Evolutionary conservation across 1,140 invertebrate genomes (phyloP).

Genomic region (Tribolium madens): DNA sequence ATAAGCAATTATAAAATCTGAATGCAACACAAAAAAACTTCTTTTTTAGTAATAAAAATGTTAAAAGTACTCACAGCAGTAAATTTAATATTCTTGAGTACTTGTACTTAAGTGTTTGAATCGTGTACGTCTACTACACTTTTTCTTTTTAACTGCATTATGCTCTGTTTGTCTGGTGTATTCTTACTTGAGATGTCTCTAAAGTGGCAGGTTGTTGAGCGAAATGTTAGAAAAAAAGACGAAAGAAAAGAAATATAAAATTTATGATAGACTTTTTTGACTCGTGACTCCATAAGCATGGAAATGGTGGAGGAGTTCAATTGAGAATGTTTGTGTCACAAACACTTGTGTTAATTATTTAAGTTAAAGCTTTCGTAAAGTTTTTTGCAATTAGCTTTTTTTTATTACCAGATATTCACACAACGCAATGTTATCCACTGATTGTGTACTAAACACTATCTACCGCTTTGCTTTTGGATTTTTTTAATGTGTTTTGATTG

Average conservation of each 20-base stretch:
- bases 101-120: background rate
- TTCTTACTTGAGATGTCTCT: background rate
- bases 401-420: background rate
- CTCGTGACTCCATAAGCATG: background rate
- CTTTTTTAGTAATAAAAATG: no score
- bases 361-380: background rate
- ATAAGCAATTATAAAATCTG: no score
- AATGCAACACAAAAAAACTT: no score
- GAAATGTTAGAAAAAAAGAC: background rate
- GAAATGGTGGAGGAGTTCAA: background rate
- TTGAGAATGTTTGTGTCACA: slow-evolving; percentile 12
- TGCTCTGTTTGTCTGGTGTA: background rate
- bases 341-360: slow-evolving; percentile 28
- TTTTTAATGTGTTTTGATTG: no score
- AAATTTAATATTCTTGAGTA: background rate
- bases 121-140: background rate
- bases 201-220: slow-evolving; percentile 5
- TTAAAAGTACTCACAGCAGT: background rate
- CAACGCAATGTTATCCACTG: background rate
- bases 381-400: background rate
- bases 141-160: background rate
- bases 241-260: slow-evolving; percentile 7
- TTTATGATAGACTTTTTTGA: slow-evolving; percentile 11
- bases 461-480: no score
- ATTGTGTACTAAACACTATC: background rate